Conservation (phyloP, 92 coral and sea anemone species). For the Isaurus tuberculatus region DNA sequence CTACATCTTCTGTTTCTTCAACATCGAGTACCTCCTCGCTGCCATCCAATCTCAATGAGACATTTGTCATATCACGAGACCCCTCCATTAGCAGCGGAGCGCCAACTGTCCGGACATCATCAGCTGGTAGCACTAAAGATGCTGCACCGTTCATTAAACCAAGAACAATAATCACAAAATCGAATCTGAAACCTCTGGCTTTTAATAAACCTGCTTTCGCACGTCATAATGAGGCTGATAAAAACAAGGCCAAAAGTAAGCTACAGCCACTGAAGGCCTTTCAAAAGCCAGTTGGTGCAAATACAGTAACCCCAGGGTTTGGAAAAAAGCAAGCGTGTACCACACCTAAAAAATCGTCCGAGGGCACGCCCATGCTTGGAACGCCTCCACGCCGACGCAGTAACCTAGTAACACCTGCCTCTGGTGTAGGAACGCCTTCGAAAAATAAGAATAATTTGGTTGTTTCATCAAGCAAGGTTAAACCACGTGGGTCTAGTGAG, state of each 20-base stretch:
- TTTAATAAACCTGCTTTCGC: constrained; percentile 64
- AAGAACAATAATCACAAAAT: constrained; percentile 62
- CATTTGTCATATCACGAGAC: constrained; percentile 59
- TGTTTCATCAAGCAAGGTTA: background rate
- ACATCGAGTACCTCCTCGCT: constrained; percentile 78
- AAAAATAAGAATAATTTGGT: constrained; percentile 26
- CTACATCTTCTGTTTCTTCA: constrained; percentile 76
- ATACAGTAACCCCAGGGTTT: constrained; percentile 47
- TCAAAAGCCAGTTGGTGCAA: constrained; percentile 60
- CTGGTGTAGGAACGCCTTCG: constrained; percentile 7
- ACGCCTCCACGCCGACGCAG: constrained; percentile 34
- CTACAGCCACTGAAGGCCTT: constrained; percentile 90
- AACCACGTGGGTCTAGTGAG: constrained; percentile 29
- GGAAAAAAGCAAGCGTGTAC: constrained; percentile 34
- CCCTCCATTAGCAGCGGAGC: constrained; percentile 38
- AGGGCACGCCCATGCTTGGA: constrained; percentile 18
- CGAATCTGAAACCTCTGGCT: constrained; percentile 62
- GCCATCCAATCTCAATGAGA: constrained; percentile 72
- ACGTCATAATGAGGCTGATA: constrained; percentile 64
- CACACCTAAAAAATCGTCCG: constrained; percentile 23
- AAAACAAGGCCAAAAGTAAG: constrained; percentile 58
- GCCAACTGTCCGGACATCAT: background rate
- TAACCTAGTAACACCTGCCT: constrained; percentile 18
- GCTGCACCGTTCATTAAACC: constrained; percentile 35
- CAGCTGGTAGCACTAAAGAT: constrained; percentile 7